phyloP scores from a whole-genome alignment of 2,888 invertebrate genomes.

The Drosophila neoperkinsi region DNA sequence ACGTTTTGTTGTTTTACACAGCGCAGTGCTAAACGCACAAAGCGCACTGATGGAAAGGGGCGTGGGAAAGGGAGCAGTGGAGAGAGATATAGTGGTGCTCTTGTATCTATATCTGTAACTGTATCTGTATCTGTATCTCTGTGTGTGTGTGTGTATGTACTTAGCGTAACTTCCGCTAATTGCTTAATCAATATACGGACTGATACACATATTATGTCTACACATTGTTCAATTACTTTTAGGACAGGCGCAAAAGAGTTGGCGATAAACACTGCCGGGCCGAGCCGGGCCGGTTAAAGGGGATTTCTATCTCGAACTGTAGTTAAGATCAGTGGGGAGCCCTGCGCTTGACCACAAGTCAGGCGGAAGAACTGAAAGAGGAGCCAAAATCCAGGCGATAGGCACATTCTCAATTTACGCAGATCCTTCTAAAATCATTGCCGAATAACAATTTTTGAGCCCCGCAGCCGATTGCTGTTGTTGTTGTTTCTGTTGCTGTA shows the following conservation, averaged over 20 bases:
- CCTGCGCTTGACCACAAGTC: slow-evolving; percentile 5
- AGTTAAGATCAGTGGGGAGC: slow-evolving; percentile 10
- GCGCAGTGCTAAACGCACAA: slow-evolving; percentile 43
- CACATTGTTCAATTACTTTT: slow-evolving; percentile 50
- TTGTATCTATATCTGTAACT: background rate
- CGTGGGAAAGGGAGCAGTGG: background rate
- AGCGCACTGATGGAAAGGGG: slow-evolving; percentile 25
- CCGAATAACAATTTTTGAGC: slow-evolving; percentile 40
- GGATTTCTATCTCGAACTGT: background rate
- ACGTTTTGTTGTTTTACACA: slow-evolving; percentile 48
- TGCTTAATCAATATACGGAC: slow-evolving; percentile 70
- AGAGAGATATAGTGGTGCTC: background rate
- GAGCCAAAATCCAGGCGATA: background rate
- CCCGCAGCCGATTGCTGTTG: slow-evolving; percentile 30
- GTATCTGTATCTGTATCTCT: background rate
- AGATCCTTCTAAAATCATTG: slow-evolving; percentile 52
- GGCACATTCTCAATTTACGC: slow-evolving; percentile 36
- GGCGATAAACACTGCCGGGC: too few species aligned
- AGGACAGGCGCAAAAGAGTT: slow-evolving; percentile 16
- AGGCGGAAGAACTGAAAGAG: background rate
- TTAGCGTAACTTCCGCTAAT: slow-evolving; percentile 68
- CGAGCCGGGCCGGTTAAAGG: background rate
- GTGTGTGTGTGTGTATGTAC: slow-evolving; percentile 34
- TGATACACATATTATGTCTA: background rate
- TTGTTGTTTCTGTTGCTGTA: background rate